phyloP scores from a whole-genome alignment of 2,797 vertebrate species.

The Chromobotia macracanthus region DNA sequence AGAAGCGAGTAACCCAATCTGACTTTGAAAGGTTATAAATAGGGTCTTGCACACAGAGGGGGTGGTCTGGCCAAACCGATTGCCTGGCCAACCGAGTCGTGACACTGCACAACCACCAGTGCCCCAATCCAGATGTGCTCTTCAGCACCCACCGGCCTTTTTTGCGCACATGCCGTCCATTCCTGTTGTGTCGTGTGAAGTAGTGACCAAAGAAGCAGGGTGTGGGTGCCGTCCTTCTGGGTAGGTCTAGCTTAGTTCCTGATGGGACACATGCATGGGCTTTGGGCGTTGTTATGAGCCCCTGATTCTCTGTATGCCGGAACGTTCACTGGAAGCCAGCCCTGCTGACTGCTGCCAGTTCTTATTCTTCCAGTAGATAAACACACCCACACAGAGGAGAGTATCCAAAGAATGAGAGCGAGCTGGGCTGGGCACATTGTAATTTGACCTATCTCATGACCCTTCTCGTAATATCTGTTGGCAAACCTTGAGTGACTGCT shows the following conservation, averaged over 20 bases:
- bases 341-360: constrained; percentile 16
- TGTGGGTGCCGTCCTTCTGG: constrained; percentile 7
- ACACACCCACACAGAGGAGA: constrained; percentile 2
- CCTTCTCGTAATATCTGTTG: constrained; percentile 24
- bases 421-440: neutral
- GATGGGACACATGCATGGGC: constrained; percentile 9
- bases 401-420: constrained; percentile 15
- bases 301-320: constrained; percentile 20
- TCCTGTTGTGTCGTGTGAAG: constrained; percentile 52
- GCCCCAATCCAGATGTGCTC: constrained; percentile 33
- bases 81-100: constrained; percentile 58
- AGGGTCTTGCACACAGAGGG: constrained; percentile 62
- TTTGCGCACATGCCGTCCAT: constrained; percentile 75
- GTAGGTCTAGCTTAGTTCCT: constrained; percentile 35
- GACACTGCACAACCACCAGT: constrained; percentile 69
- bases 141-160: constrained; percentile 68
- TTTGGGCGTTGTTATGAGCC: constrained; percentile 4
- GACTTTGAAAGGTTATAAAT: constrained; percentile 71
- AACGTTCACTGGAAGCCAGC: constrained; percentile 19
- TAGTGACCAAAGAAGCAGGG: constrained; percentile 49
- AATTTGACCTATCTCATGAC: constrained; percentile 41
- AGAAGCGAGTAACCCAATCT: constrained; percentile 56
- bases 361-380: constrained; percentile 33
- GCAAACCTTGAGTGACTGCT: constrained; percentile 21
- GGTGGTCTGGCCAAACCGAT: constrained; percentile 57